Evolutionary conservation across 1,140 invertebrate species (phyloP), one percentile per base, ranked within the genome.

Genomic region (Drosophila asahinai): DNA sequence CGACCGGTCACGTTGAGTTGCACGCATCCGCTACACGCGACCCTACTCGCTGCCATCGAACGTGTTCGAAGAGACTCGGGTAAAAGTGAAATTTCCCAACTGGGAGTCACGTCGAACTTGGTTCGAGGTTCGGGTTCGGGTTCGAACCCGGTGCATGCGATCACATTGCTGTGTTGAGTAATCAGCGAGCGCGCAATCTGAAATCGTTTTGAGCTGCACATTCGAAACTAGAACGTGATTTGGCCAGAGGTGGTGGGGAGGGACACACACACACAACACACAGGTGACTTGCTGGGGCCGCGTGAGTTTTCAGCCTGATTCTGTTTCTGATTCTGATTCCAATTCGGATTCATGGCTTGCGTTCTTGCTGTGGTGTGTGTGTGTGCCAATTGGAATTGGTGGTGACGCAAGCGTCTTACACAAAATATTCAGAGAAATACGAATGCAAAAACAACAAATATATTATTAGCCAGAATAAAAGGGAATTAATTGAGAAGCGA

Each of bases 181-280:
- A 86, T 86, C 83, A 87, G 60, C 63, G 80, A 47, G 38, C 57
- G 73, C 27, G 77, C 77, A 82, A 80, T 83, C 80, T 62, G 45
- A 71, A 71, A 86, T 79, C 77, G 65, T 80, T 89, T 72, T 71
- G 79, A 90, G 86, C 84, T 87, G 84, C 86, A 86, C 71, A 84
- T 76, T 89, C 57, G 49, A 79, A 89, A 89, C 81, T 89, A 89
- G 86, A 89, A 89, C 86, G 81, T 89, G 86, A 89, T 83, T 84
- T 40, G 54, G 81, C 52, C 15, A 9, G 27, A 27, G 15, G 65
- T 8, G 14, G 51, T 1, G 30, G 6, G 27, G 27, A 4, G 27
- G 2, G 48, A 22, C 19, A 22, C 45, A 38, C 51, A 43, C 25
- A 33, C 15, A 62, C 36, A 33, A 52, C 57, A 61, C 17, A 57